Evolutionary conservation across 2,888 invertebrate genomes (phyloP), one percentile per base, ranked within the genome.

Genomic region (Panopea generosa): DNA sequence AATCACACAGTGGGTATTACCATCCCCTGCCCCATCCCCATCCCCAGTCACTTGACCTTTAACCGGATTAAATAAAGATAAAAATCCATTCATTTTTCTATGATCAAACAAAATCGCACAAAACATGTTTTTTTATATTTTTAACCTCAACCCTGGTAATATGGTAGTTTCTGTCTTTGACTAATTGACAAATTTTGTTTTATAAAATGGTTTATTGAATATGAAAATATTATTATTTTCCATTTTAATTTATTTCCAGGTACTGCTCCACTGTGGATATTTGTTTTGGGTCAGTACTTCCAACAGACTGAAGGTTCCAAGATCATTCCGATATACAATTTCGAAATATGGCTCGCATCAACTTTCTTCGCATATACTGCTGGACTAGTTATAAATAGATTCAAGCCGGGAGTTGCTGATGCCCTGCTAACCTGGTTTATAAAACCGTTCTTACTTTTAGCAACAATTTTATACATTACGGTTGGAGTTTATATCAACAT

Each of bases 401-500:
- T 87, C 71, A 84, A 86, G 68, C 89, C 91, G 9, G 66, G 60
- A 7, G 85, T 89, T 16, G 90, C 92, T 3, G 90, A 91, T 55
- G 90, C 86, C 27, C 74, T 91, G 59, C 85, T 92, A 26, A 91
- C 84, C 65, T 92, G 92, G 92, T 74, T 92, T 61, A 89, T 91
- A 61, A 90, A 91, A 75, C 92, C 92, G 22, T 86, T 91, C 65
- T 84, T 92, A 52, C 87, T 92, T 45, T 86, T 92, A 43, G 88
- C 90, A 61, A 86, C 89, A 65, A 90, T 92, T 56, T 84, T 92
- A 49, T 90, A 91, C 77, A 87, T 91, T 70, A 92, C 92, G n/a
- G 84, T 92, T 14, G 92, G 92, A 63, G 87, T 92, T 47, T 92
- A 92, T 83, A 91, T 92, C 77, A 92, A 92, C 82, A 89, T 90